Evolutionary conservation across 2,113 vertebrate genomes (phyloP).

Genomic region (Cyphomyrus plagiostoma): DNA sequence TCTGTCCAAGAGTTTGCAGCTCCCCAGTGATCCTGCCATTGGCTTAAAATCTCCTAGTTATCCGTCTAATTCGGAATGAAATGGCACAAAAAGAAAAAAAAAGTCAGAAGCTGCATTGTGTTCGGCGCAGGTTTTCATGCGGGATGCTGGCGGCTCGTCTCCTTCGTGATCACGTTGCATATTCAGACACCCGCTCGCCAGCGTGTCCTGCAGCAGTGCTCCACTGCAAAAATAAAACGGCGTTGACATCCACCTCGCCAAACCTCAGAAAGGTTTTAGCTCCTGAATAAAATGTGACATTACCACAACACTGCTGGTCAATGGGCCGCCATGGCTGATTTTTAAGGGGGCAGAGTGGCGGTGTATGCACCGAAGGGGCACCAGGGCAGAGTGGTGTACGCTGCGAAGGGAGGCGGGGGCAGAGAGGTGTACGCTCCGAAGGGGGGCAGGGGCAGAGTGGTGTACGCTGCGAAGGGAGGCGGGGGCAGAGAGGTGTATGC

Average conservation of each 20-base stretch:
- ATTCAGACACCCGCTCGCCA: background rate
- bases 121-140: background rate
- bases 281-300: background rate
- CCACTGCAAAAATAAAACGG: background rate
- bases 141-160: background rate
- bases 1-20: conserved; percentile 53
- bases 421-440: no score
- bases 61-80: background rate
- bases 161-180: background rate
- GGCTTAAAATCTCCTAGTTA: conserved; percentile 46
- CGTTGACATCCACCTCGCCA: background rate
- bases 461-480: no score
- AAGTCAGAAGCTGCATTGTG: background rate
- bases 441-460: no score
- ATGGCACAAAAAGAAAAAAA: background rate
- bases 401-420: no score
- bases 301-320: background rate
- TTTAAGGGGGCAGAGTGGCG: background rate
- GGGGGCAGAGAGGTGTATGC: no score
- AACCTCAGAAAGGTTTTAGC: background rate
- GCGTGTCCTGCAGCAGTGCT: background rate
- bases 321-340: background rate
- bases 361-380: no score
- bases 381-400: no score
- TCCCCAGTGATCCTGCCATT: conserved; percentile 47